These are phyloP conservation scores for Nyctibius grandis DNA, from an alignment of 2,797 vertebrate species.

Conservation along the genomic window DNA sequence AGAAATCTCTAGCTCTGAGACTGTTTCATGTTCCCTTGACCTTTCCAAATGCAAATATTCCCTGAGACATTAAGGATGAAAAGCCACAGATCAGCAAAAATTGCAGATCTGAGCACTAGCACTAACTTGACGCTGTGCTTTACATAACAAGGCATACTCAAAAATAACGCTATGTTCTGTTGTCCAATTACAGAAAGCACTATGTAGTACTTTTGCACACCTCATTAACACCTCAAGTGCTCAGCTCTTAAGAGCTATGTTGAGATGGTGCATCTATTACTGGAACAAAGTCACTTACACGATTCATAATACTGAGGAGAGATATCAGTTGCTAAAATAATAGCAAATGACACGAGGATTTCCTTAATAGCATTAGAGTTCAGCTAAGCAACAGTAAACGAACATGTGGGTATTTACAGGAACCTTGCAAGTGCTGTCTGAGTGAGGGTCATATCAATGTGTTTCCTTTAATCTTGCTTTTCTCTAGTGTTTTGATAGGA, in stretches of 20 bases:
- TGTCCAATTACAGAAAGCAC: constrained; percentile 40
- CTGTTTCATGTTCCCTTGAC: constrained; percentile 8
- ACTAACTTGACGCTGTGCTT: neutral
- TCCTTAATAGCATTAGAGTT: constrained; percentile 16
- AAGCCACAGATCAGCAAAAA: constrained; percentile 42
- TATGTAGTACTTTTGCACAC: constrained; percentile 35
- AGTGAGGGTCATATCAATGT: neutral
- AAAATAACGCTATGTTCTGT: constrained; percentile 29
- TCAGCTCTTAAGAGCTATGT: constrained; percentile 5
- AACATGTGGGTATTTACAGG: neutral
- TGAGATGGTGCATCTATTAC: constrained; percentile 20
- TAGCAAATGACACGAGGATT: constrained; percentile 4
- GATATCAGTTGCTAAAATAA: constrained; percentile 34
- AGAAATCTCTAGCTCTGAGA: neutral
- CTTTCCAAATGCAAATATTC: constrained; percentile 55
- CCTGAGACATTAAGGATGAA: constrained; percentile 3
- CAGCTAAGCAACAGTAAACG: constrained; percentile 7
- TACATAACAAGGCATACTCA: constrained; percentile 21
- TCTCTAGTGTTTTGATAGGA: neutral
- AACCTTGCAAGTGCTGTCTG: neutral
- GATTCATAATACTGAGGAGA: neutral
- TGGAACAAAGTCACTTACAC: constrained; percentile 44
- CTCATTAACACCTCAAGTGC: constrained; percentile 62
- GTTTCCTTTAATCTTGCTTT: neutral
- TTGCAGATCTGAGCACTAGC: neutral